Conservation (phyloP, 2,888 invertebrate genomes). For the Eristalinus sepulchralis region DNA sequence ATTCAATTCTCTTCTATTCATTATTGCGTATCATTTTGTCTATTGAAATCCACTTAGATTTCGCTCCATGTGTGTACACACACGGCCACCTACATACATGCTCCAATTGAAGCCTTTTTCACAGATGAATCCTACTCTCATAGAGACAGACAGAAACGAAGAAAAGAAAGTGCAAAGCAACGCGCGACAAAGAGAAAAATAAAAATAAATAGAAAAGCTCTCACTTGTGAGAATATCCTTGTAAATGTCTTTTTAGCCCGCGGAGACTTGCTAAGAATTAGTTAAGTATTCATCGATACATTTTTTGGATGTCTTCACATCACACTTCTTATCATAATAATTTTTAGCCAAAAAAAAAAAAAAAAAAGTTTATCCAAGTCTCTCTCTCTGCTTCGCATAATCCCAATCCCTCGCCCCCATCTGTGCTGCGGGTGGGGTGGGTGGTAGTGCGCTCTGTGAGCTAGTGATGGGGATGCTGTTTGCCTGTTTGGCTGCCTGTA, state of each 20-base stretch:
- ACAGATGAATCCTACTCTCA: background rate
- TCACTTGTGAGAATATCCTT: background rate
- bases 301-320: slow-evolving; percentile 3
- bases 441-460: background rate
- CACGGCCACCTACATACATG: background rate
- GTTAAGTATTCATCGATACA: slow-evolving; percentile 11
- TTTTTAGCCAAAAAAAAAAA: background rate
- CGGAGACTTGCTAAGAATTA: slow-evolving; percentile 6
- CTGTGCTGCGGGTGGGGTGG: background rate
- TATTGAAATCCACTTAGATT: slow-evolving; percentile 13
- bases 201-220: background rate
- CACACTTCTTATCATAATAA: slow-evolving; percentile 2
- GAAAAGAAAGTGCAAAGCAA: background rate
- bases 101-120: background rate
- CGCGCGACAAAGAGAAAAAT: background rate
- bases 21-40: background rate
- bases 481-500: background rate
- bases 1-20: background rate
- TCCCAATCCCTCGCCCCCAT: background rate
- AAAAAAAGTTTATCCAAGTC: background rate
- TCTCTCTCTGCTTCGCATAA: background rate
- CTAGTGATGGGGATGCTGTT: background rate
- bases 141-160: background rate
- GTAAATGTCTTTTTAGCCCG: background rate
- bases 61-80: slow-evolving; percentile 5